Evolutionary conservation across 2,888 invertebrate genomes (phyloP).

Genomic region (Ernsta delagoae): DNA sequence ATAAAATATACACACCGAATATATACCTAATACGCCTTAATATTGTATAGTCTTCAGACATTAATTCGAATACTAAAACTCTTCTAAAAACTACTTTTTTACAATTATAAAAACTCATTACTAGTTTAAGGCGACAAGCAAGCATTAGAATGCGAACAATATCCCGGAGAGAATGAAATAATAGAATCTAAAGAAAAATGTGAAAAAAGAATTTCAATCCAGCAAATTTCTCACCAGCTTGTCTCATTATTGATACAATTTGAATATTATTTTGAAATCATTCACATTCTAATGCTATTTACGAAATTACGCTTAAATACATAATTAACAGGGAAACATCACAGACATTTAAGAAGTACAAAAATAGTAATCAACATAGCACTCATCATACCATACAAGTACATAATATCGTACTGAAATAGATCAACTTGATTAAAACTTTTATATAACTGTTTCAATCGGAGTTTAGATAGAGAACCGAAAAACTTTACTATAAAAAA

Average conservation of each 20-base stretch:
- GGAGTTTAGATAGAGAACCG: no score
- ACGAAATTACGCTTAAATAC: conserved; percentile 25
- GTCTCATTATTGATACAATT: no score
- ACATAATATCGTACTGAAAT: no score
- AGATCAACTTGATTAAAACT: no score
- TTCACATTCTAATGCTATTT: conserved; percentile 21
- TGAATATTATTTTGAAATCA: no score
- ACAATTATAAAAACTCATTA: conserved; percentile 9
- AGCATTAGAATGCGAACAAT: conserved; percentile 6
- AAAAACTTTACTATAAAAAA: no score
- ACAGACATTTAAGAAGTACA: conserved; percentile 37
- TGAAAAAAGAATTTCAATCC: background rate
- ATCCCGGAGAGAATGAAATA: no score
- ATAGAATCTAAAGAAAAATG: no score
- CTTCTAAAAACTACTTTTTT: conserved; percentile 15
- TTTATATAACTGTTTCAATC: no score
- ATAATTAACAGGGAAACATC: conserved; percentile 34
- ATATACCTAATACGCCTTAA: background rate
- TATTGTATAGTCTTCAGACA: background rate
- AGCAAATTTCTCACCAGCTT: no score
- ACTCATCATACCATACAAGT: no score
- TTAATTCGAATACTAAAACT: conserved; percentile 10
- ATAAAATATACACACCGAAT: background rate
- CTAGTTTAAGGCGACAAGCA: conserved; percentile 9
- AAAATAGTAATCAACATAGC: conserved; percentile 11